Evolutionary conservation across 2,888 invertebrate genomes (phyloP).

Genomic region (Melieria crassipennis): DNA sequence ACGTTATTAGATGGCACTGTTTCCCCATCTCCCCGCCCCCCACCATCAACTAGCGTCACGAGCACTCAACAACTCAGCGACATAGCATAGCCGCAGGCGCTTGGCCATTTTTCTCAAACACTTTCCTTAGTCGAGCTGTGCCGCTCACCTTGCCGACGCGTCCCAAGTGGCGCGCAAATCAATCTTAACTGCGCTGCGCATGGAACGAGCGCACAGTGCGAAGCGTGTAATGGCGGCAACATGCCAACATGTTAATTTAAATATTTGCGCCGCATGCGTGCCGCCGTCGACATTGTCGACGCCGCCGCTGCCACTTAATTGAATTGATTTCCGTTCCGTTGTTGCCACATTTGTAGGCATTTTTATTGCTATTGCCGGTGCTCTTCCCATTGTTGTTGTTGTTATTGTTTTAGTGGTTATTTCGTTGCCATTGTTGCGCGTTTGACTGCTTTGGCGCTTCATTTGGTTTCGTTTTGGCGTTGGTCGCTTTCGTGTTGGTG

Average conservation of each 20-base stretch:
- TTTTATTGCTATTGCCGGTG: neutral
- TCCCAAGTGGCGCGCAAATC: too few relatives aligned
- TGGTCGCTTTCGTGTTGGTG: neutral
- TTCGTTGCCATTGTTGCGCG: too few relatives aligned
- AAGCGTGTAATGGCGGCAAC: neutral
- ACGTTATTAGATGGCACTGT: too few relatives aligned
- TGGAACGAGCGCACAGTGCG: too few relatives aligned
- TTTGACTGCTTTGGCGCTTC: neutral
- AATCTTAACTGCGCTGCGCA: too few relatives aligned
- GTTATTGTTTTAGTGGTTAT: neutral
- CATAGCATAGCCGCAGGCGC: too few relatives aligned
- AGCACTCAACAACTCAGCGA: too few relatives aligned
- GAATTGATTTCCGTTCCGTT: slow-evolving; percentile 7
- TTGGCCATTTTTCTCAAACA: too few relatives aligned
- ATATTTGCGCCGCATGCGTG: neutral
- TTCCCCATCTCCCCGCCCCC: too few relatives aligned
- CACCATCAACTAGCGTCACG: too few relatives aligned
- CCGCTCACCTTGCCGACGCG: too few relatives aligned
- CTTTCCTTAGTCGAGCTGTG: too few relatives aligned
- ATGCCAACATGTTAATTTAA: neutral
- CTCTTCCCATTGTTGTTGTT: slow-evolving; percentile 1
- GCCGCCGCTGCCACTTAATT: neutral
- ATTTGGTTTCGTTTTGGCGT: neutral
- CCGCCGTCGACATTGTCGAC: neutral
- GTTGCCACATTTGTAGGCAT: neutral